Conservation (phyloP, 92 coral and sea anemone species). For the Palythoa caribaeorum region DNA sequence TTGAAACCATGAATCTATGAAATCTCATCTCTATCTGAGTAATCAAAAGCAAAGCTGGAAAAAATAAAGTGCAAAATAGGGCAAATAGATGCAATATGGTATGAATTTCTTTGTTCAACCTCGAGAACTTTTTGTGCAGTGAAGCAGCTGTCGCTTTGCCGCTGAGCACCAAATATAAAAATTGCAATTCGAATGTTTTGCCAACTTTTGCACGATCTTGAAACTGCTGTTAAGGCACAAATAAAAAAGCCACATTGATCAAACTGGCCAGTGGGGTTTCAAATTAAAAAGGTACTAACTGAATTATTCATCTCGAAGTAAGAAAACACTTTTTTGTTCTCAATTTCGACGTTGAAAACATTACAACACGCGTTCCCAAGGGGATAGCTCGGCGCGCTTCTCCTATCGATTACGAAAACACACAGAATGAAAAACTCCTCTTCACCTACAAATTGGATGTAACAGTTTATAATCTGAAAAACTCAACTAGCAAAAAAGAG, state of each 20-base stretch:
- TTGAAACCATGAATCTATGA: neutral
- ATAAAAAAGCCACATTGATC: neutral
- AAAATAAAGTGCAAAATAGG: slow-evolving; percentile 15
- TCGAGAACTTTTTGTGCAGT: neutral
- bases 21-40: neutral
- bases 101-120: neutral
- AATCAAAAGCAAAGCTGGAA: slow-evolving; percentile 26
- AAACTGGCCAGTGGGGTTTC: neutral
- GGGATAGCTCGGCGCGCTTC: slow-evolving; percentile 3
- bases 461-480: neutral
- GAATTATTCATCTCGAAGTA: neutral
- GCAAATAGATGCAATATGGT: neutral
- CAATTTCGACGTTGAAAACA: neutral
- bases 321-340: neutral
- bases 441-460: neutral
- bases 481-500: neutral
- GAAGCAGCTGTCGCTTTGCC: slow-evolving; percentile 30
- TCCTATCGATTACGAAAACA: neutral
- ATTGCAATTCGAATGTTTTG: neutral
- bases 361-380: slow-evolving; percentile 11
- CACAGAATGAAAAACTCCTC: neutral
- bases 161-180: neutral
- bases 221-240: neutral
- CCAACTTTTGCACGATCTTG: neutral
- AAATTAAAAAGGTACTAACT: neutral